Percentiles rank a stretch among this genome's conserved stretches.
Evolutionary conservation across 2,888 invertebrate species (phyloP).

Genomic region (Chloroclystis v-ata): DNA sequence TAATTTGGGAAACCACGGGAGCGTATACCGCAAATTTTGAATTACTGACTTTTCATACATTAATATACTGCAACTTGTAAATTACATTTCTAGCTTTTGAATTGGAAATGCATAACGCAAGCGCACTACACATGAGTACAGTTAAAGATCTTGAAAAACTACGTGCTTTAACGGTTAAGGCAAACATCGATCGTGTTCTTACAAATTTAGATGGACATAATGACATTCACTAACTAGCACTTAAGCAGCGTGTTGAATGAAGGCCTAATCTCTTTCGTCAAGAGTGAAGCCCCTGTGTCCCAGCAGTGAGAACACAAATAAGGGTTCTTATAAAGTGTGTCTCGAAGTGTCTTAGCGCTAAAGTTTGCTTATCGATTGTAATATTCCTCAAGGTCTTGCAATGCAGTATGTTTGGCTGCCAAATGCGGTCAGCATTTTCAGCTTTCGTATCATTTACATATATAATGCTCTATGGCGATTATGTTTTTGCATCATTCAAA

Average conservation of each 20-base stretch:
- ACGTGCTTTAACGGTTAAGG: too few relatives aligned
- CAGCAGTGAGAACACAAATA: too few relatives aligned
- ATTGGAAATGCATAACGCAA: constrained; percentile 1
- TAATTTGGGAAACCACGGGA: constrained; percentile 31
- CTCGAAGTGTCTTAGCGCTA: not conserved
- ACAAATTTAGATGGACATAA: too few relatives aligned
- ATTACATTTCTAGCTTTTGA: constrained; percentile 8
- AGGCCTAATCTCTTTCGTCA: too few relatives aligned
- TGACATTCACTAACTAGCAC: too few relatives aligned
- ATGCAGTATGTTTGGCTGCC: constrained; percentile 26
- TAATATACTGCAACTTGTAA: constrained; percentile 6
- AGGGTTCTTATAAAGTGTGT: not conserved
- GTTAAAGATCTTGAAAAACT: too few relatives aligned
- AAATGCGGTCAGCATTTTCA: constrained; percentile 26
- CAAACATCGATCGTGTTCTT: too few relatives aligned
- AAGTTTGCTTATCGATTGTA: constrained; percentile 17
- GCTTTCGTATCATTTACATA: constrained; percentile 10
- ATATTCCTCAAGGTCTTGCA: constrained; percentile 23
- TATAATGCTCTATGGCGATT: constrained; percentile 3
- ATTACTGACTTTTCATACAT: constrained; percentile 13
- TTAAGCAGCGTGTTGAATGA: too few relatives aligned
- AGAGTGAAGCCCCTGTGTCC: too few relatives aligned
- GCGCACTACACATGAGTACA: too few relatives aligned
- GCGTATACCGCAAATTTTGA: constrained; percentile 10
- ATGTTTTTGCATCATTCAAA: not conserved